Evolutionary conservation across 1,140 invertebrate species (phyloP), one percentile per base, ranked within the genome.

Genomic region (Cydia amplana): DNA sequence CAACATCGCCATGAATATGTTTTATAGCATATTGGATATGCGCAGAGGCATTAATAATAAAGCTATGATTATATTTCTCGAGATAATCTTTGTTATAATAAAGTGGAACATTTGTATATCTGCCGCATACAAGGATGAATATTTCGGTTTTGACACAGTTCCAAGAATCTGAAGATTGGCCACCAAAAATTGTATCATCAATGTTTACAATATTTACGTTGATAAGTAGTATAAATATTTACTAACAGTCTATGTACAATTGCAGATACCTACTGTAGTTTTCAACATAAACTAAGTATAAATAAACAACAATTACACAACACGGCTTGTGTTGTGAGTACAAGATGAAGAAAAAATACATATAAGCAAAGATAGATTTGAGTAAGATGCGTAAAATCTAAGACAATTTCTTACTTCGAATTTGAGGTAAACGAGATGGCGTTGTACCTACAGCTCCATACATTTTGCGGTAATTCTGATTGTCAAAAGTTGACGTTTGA

Each of bases 71-170:
- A 60, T 60, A 60, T 60, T 60, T 60, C 23, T 60, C 55, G 9
- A 60, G 55, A 60, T 60, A 60, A 60, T 23, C 6, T 60, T 60
- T 60, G 55, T 23, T 60, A 60, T 23, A 60, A 70, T n/a, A 70
- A 70, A 70, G 65, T 40, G 32, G 65, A 36, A 18, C 65, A 70
- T 70, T 70, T 70, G 32, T 70, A 70, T 40, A 20, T 70, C n/a
- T 36, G 65, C 28, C 28, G 65, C 51, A 18, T 28, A 51, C 73
- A 74, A 74, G 73, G 73, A 60, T 55, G 49, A 60, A 74, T 74
- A 74, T 74, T 74, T 74, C 49, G 43, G 49, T 74, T 63, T 74
- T 74, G 73, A 32, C 73, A 74, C n/a, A 32, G 73, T 74, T 74
- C 73, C 73, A 74, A 74, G 73, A 55, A 55, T 74, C 51, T 55